Percentiles rank a stretch among this genome's conserved stretches.
phyloP scores from a whole-genome alignment of 2,113 vertebrate species.

The Naja naja region DNA sequence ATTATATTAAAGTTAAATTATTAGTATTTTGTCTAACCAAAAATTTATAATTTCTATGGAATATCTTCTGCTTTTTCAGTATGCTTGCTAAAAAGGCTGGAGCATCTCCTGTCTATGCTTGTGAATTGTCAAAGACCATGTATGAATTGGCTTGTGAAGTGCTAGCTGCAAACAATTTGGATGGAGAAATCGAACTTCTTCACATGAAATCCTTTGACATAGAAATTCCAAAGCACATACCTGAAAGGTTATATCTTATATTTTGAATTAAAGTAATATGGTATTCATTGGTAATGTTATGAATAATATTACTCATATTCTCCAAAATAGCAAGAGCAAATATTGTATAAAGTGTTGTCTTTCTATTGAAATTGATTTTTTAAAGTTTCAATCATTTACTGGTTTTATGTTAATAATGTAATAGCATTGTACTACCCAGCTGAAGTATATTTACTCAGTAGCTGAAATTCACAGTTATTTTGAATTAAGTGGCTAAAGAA shows the following conservation, averaged over 20 bases:
- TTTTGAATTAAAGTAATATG: constrained; percentile 8
- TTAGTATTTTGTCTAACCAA: neutral
- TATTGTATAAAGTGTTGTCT: neutral
- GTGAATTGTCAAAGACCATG: constrained; percentile 97
- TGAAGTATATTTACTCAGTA: neutral
- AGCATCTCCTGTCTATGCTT: constrained; percentile 85
- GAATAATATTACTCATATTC: neutral
- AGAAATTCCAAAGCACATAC: constrained; percentile 89
- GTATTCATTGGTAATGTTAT: neutral
- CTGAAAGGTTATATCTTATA: constrained; percentile 76
- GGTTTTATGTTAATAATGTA: neutral
- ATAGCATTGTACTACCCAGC: neutral
- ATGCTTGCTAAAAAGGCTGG: constrained; percentile 95
- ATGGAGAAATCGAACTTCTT: constrained; percentile 81
- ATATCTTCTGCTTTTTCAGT: constrained; percentile 63
- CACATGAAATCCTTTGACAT: constrained; percentile 94
- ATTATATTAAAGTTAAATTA: constrained; percentile 2
- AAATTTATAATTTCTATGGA: neutral
- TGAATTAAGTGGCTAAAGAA: neutral
- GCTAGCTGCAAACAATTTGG: constrained; percentile 86
- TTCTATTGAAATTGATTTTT: neutral
- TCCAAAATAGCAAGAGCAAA: neutral
- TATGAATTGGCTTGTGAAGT: constrained; percentile 91
- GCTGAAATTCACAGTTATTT: neutral
- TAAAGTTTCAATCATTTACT: neutral